phyloP scores from a whole-genome alignment of 2,797 vertebrate genomes.

The Geotrypetes seraphini region DNA sequence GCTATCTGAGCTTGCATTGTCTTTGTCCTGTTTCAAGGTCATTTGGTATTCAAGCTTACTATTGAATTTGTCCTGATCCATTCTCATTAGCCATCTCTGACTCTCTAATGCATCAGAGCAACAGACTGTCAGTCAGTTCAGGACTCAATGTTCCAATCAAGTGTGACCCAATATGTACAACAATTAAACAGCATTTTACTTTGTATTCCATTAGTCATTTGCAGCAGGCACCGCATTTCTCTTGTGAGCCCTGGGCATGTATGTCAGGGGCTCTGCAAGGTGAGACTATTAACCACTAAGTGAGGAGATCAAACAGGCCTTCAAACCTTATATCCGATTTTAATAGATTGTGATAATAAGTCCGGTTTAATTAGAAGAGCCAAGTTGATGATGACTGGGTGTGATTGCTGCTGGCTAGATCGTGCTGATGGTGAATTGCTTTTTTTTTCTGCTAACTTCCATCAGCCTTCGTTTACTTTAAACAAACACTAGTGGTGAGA shows the following conservation, averaged over 20 bases:
- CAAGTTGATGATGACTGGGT: not conserved
- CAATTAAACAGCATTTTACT: not conserved
- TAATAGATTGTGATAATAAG: not conserved
- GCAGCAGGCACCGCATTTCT: not conserved
- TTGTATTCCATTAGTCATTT: rapidly evolving
- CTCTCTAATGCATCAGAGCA: too few species aligned
- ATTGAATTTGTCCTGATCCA: too few species aligned
- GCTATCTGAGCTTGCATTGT: too few species aligned
- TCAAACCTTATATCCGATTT: not conserved
- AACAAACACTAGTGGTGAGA: not conserved
- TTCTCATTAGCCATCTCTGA: too few species aligned
- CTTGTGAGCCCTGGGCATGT: too few species aligned
- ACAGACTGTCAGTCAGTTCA: too few species aligned
- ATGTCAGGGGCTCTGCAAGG: not conserved
- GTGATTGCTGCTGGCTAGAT: not conserved
- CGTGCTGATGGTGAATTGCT: too few species aligned
- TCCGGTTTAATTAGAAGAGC: constrained; percentile 2
- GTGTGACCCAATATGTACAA: too few species aligned
- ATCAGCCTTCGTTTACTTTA: not conserved
- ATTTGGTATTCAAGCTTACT: too few species aligned
- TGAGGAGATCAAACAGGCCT: not conserved
- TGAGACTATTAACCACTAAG: not conserved
- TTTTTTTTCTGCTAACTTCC: too few species aligned
- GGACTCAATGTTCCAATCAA: too few species aligned
- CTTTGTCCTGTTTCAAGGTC: too few species aligned